Evolutionary conservation across 2,888 invertebrate genomes (phyloP), one percentile per base, ranked within the genome.

Genomic region (Zhuqinia jingwanae): DNA sequence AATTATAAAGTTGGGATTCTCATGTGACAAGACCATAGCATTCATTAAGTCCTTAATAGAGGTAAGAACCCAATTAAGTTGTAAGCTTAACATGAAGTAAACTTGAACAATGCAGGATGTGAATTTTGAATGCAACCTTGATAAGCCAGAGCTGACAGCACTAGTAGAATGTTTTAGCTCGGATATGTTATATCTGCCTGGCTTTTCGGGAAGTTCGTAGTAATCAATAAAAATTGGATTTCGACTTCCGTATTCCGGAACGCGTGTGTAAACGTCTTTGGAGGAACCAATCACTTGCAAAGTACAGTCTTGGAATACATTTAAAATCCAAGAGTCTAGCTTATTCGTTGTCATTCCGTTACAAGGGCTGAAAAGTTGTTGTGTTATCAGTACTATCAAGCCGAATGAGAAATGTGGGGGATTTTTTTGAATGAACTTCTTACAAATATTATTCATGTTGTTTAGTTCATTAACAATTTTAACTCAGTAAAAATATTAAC

Each of bases 1-100:
- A 5, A 79, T 36, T 10, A 68, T 13, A 20, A 79, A 68, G 15
- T 79, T 17, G 5, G 79, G 68, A 68, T 79, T 79, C 53, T 79
- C 79, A 2, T 68, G 30, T 2, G 65, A 50, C 15, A 53, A n/a
- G 6, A 68, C 25, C 68, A 79, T 11, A 17, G 27, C 65, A 30
- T 20, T 15, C 17, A 36, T 13, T 15, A 30, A 20, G 15, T 27
- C 36, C 1, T 50, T 15, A 15, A 79, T 30, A 8, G 79, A 79
- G 1, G 27, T n/a, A 47, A 13, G 11, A 27, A 25, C 13, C n/a
- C n/a, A n/a, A n/a, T n/a, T n/a, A n/a, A 17, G 50, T 30, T 79
- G 30, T 65, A 22, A 13, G 17, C 11, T 58, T 27, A 20, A 13
- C 15, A 63, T n/a, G 11, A 68, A 53, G 22, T 25, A 79, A 27